A percentile compares a stretch with the other conserved stretches of the same genome.
Evolutionary conservation across 2,888 invertebrate species (phyloP).

Genomic region (Kryphioiulus occultus): DNA sequence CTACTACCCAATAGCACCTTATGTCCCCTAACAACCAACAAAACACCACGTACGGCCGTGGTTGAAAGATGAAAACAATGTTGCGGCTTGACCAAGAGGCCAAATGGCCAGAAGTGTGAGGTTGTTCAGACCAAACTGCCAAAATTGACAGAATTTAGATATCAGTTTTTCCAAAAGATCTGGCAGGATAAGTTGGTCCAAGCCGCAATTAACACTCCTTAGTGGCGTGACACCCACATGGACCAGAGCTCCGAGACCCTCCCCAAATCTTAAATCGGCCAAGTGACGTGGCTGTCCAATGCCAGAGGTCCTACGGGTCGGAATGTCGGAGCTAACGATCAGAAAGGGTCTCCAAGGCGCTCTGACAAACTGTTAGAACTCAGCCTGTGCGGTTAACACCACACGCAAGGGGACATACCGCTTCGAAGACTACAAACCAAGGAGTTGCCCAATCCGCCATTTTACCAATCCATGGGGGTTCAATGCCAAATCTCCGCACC

Average conservation of each 20-base stretch:
- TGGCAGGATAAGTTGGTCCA: background rate
- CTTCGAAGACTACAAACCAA: background rate
- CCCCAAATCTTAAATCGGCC: background rate
- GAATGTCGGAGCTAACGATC: background rate
- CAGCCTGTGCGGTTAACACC: background rate
- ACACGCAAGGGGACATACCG: background rate
- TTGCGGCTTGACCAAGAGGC: background rate
- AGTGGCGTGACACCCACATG: background rate
- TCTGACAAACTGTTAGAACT: background rate
- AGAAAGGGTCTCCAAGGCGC: slow-evolving; percentile 3
- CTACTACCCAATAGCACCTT: no score
- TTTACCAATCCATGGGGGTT: background rate
- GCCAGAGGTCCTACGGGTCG: slow-evolving; percentile 1
- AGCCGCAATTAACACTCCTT: background rate
- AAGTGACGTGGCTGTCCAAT: background rate
- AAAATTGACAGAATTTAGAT: no score
- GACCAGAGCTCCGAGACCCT: background rate
- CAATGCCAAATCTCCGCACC: background rate
- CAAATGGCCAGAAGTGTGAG: no score
- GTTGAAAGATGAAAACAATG: background rate
- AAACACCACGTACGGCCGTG: no score
- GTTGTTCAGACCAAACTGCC: no score
- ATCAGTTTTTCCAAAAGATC: no score
- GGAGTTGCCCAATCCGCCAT: slow-evolving; percentile 6
- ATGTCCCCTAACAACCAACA: no score